Percentiles rank a stretch among this genome's conserved stretches.
phyloP scores from a whole-genome alignment of 2,888 invertebrate genomes.

The Subacronicta megacephala region DNA sequence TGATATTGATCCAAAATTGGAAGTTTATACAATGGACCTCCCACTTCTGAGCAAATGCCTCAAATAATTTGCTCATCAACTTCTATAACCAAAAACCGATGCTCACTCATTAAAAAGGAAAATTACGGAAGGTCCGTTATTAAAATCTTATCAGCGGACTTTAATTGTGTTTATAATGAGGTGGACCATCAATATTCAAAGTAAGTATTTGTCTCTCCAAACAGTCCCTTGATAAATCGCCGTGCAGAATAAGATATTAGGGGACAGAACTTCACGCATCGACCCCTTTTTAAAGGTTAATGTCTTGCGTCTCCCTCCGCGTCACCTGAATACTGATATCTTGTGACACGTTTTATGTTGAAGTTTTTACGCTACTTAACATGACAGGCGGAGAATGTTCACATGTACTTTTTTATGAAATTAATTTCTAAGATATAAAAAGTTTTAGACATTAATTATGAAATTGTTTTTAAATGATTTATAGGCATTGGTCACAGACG shows the following conservation, averaged over 20 bases:
- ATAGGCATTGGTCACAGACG: too few relatives aligned
- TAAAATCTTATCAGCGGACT: slow-evolving; percentile 64
- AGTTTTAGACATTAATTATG: too few relatives aligned
- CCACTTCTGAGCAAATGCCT: too few relatives aligned
- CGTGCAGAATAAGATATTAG: slow-evolving; percentile 85
- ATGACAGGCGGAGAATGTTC: slow-evolving; percentile 12
- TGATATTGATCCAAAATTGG: too few relatives aligned
- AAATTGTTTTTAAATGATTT: too few relatives aligned
- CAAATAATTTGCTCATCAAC: too few relatives aligned
- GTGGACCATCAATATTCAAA: slow-evolving; percentile 80
- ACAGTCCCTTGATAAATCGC: slow-evolving; percentile 78
- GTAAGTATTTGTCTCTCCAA: slow-evolving; percentile 76
- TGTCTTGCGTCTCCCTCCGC: slow-evolving; percentile 74
- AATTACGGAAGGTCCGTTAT: slow-evolving; percentile 42
- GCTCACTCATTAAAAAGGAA: slow-evolving; percentile 7
- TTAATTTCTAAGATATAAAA: too few relatives aligned
- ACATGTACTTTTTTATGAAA: not conserved
- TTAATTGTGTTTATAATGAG: slow-evolving; percentile 76
- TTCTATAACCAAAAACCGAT: not conserved
- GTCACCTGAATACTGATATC: slow-evolving; percentile 85
- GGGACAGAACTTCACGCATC: slow-evolving; percentile 85
- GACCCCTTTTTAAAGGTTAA: slow-evolving; percentile 89
- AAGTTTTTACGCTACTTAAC: slow-evolving; percentile 10
- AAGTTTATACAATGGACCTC: too few relatives aligned
- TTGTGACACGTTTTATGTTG: slow-evolving; percentile 27